phyloP scores from a whole-genome alignment of 2,797 vertebrate species.

The Buphagus erythrorhynchus region DNA sequence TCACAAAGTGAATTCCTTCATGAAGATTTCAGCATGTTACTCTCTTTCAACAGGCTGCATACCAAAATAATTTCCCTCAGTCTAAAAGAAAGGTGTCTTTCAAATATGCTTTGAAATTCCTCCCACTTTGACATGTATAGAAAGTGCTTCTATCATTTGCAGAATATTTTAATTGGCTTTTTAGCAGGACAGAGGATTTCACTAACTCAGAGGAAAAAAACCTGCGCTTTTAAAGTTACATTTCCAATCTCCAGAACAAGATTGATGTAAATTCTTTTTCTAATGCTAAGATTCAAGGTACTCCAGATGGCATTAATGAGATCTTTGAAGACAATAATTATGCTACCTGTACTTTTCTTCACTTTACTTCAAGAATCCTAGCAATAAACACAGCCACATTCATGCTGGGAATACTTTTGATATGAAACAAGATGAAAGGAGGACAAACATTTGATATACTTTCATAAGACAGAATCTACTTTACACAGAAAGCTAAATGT shows the following conservation, averaged over 20 bases:
- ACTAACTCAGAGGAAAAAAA: not conserved
- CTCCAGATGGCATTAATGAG: not conserved
- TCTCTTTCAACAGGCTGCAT: not conserved
- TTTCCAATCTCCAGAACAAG: not conserved
- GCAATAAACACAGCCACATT: not conserved
- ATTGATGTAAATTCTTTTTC: not conserved
- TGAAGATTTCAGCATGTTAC: not conserved
- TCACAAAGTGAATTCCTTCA: not conserved
- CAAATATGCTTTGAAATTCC: constrained; percentile 16
- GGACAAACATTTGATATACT: not conserved
- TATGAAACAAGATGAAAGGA: not conserved
- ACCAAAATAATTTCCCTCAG: not conserved
- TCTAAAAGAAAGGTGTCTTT: not conserved
- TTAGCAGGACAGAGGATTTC: not conserved
- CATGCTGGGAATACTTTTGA: not conserved
- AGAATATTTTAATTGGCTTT: not conserved
- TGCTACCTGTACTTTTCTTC: not conserved
- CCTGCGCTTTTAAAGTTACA: not conserved
- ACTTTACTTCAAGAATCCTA: not conserved
- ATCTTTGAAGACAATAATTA: not conserved
- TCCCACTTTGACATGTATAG: not conserved
- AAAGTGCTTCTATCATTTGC: not conserved
- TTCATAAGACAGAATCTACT: not conserved
- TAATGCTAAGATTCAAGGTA: not conserved
- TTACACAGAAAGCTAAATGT: not conserved